Evolutionary conservation across 2,113 vertebrate species (phyloP).

Genomic region (Odontophorus gujanensis): DNA sequence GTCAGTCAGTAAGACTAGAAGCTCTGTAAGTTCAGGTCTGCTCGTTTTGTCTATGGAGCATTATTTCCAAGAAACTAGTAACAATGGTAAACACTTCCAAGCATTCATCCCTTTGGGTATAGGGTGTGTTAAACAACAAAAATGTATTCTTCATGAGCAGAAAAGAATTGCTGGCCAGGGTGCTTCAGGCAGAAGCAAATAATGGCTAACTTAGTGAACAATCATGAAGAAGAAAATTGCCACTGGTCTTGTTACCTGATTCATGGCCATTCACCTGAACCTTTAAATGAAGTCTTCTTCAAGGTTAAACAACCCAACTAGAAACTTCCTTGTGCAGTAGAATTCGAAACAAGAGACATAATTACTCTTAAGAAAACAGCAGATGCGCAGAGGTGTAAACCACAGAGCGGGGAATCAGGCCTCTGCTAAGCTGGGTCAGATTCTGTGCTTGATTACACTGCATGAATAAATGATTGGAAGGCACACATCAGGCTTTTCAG

Average conservation of each 20-base stretch:
- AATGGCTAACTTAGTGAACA: background rate
- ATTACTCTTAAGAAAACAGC: conserved; percentile 41
- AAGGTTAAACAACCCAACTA: background rate
- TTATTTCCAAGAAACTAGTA: conserved; percentile 63
- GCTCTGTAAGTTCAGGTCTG: conserved; percentile 8
- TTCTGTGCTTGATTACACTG: conserved; percentile 32
- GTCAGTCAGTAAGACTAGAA: conserved; percentile 43
- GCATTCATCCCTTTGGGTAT: conserved; percentile 49
- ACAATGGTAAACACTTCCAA: conserved; percentile 67
- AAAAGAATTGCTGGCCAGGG: background rate
- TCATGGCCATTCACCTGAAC: background rate
- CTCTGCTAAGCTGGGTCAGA: conserved; percentile 9
- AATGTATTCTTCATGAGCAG: background rate
- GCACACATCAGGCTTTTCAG: background rate
- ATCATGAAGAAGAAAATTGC: background rate
- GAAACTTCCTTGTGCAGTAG: background rate
- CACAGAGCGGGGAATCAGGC: conserved; percentile 38
- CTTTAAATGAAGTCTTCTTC: background rate
- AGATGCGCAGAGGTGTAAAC: conserved; percentile 47
- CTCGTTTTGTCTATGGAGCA: conserved; percentile 53
- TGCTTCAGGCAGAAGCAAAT: background rate
- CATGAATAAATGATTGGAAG: conserved; percentile 37
- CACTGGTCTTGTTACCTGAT: background rate
- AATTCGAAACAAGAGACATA: conserved; percentile 33
- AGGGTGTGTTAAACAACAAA: conserved; percentile 30